Evolutionary conservation across 1,140 invertebrate genomes (phyloP).

Genomic region (Pseudomyrmex gracilis): DNA sequence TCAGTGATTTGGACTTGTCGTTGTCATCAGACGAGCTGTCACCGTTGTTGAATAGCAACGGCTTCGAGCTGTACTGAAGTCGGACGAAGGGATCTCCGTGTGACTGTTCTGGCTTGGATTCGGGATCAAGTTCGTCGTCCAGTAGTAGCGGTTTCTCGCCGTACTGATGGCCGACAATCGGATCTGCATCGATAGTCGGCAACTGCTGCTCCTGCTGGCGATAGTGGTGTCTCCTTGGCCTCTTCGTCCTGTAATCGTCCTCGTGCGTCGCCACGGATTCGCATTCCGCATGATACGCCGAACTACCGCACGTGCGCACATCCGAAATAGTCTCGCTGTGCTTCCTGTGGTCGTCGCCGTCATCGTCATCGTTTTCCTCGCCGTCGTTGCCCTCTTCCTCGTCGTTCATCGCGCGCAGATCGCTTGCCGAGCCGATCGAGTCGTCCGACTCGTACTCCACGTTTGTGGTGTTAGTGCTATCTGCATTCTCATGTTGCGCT

Average conservation of each 20-base stretch:
- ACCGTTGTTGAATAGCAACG: constrained; percentile 67
- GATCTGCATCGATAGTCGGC: constrained; percentile 77
- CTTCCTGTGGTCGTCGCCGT: constrained; percentile 74
- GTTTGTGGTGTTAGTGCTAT: constrained; percentile 52
- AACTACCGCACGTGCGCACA: constrained; percentile 89
- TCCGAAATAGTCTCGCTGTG: constrained; percentile 89
- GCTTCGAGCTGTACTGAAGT: constrained; percentile 78
- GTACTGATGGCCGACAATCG: constrained; percentile 91
- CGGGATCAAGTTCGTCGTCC: constrained; percentile 92
- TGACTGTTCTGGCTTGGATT: constrained; percentile 82
- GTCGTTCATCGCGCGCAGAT: constrained; percentile 88
- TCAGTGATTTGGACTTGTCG: constrained; percentile 55
- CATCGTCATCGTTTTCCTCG: constrained; percentile 86
- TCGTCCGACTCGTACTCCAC: constrained; percentile 87
- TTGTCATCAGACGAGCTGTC: constrained; percentile 77
- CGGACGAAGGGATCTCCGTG: constrained; percentile 84
- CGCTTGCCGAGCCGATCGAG: constrained; percentile 91
- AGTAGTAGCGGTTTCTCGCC: constrained; percentile 91
- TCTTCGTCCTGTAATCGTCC: constrained; percentile 84
- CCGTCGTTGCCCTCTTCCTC: constrained; percentile 84
- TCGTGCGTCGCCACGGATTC: constrained; percentile 89
- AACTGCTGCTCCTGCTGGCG: constrained; percentile 49
- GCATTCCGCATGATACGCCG: constrained; percentile 90
- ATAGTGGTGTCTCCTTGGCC: constrained; percentile 59
- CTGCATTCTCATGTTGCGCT: not conserved